phyloP scores from a whole-genome alignment of 2,797 vertebrate species.

The Typhlichthys subterraneus region DNA sequence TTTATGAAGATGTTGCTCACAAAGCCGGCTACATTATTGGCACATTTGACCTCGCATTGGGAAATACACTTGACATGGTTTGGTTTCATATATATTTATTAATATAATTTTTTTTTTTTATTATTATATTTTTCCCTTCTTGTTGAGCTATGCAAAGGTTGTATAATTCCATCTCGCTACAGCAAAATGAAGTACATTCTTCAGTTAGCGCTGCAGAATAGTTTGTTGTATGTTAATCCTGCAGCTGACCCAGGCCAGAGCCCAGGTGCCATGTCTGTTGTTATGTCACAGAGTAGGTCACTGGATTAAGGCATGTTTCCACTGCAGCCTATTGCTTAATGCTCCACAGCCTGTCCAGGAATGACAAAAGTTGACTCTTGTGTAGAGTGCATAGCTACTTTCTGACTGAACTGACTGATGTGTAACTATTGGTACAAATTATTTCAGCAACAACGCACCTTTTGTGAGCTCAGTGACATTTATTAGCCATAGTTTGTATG shows the following conservation, averaged over 20 bases:
- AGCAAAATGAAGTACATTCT: constrained; percentile 1
- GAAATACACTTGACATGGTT: constrained; percentile 79
- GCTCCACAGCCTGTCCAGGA: constrained; percentile 32
- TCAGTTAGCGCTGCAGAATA: background rate
- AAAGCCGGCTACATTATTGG: constrained; percentile 92
- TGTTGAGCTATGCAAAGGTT: background rate
- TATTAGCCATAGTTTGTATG: background rate
- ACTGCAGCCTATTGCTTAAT: constrained; percentile 53
- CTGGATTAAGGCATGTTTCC: constrained; percentile 77
- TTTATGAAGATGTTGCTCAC: constrained; percentile 89
- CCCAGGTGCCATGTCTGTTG: constrained; percentile 71
- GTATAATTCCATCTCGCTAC: background rate
- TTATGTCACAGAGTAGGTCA: constrained; percentile 81
- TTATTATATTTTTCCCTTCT: background rate
- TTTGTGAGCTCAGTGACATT: constrained; percentile 33
- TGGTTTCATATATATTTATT: constrained; percentile 27
- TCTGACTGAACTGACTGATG: constrained; percentile 13
- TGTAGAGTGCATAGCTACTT: constrained; percentile 29
- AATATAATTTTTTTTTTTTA: no score
- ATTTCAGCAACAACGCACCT: constrained; percentile 35
- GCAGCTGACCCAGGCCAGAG: constrained; percentile 71
- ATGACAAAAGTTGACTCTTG: constrained; percentile 26
- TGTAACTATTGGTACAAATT: constrained; percentile 35
- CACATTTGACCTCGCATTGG: constrained; percentile 91
- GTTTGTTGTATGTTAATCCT: constrained; percentile 69